Evolutionary conservation across 2,797 vertebrate species (phyloP).

Genomic region (Nannoperca obscura): DNA sequence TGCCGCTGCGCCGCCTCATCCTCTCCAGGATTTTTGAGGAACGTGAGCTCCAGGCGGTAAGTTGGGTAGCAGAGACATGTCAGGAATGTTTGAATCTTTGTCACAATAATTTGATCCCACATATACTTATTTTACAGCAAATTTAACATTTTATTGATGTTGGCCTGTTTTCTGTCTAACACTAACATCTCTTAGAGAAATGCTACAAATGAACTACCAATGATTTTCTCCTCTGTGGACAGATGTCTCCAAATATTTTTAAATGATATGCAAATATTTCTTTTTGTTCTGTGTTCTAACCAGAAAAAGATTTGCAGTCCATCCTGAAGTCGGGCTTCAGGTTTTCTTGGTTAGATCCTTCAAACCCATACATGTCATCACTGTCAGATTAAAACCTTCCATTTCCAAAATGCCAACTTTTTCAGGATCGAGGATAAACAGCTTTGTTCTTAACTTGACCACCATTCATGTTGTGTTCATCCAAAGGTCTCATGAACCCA

Average conservation of each 20-base stretch:
- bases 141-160: conserved; percentile 37
- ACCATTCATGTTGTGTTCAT: conserved; percentile 34
- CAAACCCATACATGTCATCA: conserved; percentile 55
- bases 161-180: conserved; percentile 28
- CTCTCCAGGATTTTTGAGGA: conserved; percentile 95
- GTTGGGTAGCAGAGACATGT: conserved; percentile 54
- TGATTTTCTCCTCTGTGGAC: conserved; percentile 40
- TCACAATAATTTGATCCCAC: conserved; percentile 48
- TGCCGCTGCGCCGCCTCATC: conserved; percentile 93
- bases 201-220: conserved; percentile 24
- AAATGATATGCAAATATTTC: conserved; percentile 57
- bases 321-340: conserved; percentile 13
- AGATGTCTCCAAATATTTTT: conserved; percentile 47
- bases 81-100: conserved; percentile 33
- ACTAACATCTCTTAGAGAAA: conserved; percentile 22
- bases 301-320: conserved; percentile 37
- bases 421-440: conserved; percentile 51
- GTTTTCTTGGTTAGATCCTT: conserved; percentile 59
- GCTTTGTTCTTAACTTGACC: conserved; percentile 41
- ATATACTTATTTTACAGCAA: conserved; percentile 36
- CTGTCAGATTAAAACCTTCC: conserved; percentile 58
- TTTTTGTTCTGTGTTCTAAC: conserved; percentile 37
- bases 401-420: conserved; percentile 46
- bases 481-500: conserved; percentile 46
- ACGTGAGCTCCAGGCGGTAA: conserved; percentile 95